Base-by-base conservation (phyloP, 2,113 vertebrate genomes). In the Ursus arctos region DNA sequence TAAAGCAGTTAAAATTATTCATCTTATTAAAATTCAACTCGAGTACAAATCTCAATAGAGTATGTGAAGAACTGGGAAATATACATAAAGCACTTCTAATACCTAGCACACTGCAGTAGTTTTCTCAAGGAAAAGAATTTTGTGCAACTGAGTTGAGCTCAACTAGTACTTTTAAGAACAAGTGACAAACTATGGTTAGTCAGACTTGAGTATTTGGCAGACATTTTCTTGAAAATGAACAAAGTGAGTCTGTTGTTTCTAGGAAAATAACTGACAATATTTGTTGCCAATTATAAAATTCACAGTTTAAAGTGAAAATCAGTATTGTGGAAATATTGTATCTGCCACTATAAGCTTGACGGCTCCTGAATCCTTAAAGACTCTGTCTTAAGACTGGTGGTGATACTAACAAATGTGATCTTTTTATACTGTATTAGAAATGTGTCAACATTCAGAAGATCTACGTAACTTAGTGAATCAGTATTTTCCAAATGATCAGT, bases 291-390 rank as follows among this genome's bases (percentile, higher is more conserved):
- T 65, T 79, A 49, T 26, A 92, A 92, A 74, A 82, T 51, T 80
- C 43, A 86, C n/a, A 49, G 10, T 84, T 93, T 94, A 71, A 95
- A 95, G 72, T 85, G 49, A 96, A 95, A 94, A 76, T 40, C 1
- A 95, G 40, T 57, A 59, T 49, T 84, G 61, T 49, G 57, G 49
- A 67, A 85, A 80, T 82, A 71, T 7, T 55, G 7, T 21, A 74
- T 74, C 65, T 92, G 16, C 31, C 63, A 96, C 12, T n/a, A 84
- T 76, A 53, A 77, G 16, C 18, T 49, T 71, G 61, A 93, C 19
- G 82, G 36, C 40, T 86, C 18, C 51, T 36, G 57, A 28, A 57
- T 77, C 81, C 28, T 63, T 91, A 22, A 40, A 53, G 43, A 53
- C 47, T 40, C 80, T 71, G 61, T 57, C 31, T 84, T 67, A 2